Conservation (phyloP, 2,113 vertebrate species). For the Laterallus jamaicensis region DNA sequence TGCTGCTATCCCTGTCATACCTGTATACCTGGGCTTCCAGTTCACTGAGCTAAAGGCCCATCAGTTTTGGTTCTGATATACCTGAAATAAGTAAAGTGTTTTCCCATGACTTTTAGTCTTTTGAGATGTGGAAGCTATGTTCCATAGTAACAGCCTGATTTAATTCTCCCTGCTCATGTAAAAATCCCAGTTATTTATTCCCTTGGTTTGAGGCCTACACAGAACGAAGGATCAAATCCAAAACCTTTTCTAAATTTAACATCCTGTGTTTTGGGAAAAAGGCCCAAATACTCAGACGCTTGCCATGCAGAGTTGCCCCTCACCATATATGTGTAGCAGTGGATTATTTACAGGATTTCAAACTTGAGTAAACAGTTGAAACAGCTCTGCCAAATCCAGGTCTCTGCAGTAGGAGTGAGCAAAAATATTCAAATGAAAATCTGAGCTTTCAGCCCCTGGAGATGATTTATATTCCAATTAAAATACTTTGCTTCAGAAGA, state of each 20-base stretch:
- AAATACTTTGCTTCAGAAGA: background rate
- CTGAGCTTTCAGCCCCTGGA: background rate
- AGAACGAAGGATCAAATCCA: conserved; percentile 25
- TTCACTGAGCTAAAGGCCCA: background rate
- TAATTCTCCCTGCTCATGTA: background rate
- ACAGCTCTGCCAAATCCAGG: background rate
- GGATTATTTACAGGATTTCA: conserved; percentile 39
- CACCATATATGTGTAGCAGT: conserved; percentile 49
- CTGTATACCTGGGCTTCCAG: background rate
- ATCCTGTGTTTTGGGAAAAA: conserved; percentile 23
- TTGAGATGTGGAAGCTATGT: background rate
- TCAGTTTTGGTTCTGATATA: background rate
- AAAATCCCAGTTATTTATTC: background rate
- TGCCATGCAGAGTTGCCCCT: conserved; percentile 3
- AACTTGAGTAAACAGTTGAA: conserved; percentile 31
- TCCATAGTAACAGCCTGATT: background rate
- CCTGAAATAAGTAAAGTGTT: background rate
- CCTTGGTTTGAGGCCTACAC: background rate
- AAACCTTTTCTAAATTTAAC: conserved; percentile 58
- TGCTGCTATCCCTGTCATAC: background rate
- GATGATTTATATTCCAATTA: background rate
- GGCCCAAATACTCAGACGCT: conserved; percentile 17
- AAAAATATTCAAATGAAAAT: conserved; percentile 31
- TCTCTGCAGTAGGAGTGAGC: background rate
- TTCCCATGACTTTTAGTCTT: background rate